Evolutionary conservation across 2,113 vertebrate species (phyloP), one percentile per base, ranked within the genome.

Genomic region (Microcebus ravelobensis): DNA sequence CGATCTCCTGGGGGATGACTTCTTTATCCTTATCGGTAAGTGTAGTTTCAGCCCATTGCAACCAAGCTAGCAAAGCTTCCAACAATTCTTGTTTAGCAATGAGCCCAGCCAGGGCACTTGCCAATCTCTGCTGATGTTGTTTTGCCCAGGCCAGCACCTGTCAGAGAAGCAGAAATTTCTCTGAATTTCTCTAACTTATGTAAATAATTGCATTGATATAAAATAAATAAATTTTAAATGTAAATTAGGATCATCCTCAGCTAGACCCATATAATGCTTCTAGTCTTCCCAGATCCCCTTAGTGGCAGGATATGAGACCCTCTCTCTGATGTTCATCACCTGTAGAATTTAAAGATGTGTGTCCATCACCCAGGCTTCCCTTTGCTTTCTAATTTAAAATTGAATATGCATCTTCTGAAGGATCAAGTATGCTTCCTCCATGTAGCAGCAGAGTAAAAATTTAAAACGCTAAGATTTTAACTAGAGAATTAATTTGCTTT

Each of bases 111-210:
- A 99, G 98, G 18, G 99, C 99, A 31, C 98, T 97, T n/a, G 99
- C 98, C 96, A 99, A 97, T 84, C 99, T 98, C 98, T 99, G 99
- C 59, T 99, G 99, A 98, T 99, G 99, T 95, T 99, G 99, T 95
- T 99, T 99, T 9, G 99, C 99, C 99, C 99, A 99, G 6, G 99
- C 99, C 96, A 99, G 99, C 25, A 99, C 99, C 99, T 99, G 97
- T 39, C 15, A 50, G 74, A 95, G 52, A 97, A 70, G 97, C 12
- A 97, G 93, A 89, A 68, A 94, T 2, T 34, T 70, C 15, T 57
- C 59, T 65, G 17, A 80, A 57, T 48, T 79, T 67, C 79, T 73
- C 36, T 57, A 82, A 71, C 57, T 61, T 55, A 13, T 15, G 61
- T 36, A 36, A 63, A 67, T 8, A 21, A 70, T 29, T 25, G 45